Evolutionary conservation across 2,113 vertebrate genomes (phyloP).

Genomic region (Pardalotus punctatus): DNA sequence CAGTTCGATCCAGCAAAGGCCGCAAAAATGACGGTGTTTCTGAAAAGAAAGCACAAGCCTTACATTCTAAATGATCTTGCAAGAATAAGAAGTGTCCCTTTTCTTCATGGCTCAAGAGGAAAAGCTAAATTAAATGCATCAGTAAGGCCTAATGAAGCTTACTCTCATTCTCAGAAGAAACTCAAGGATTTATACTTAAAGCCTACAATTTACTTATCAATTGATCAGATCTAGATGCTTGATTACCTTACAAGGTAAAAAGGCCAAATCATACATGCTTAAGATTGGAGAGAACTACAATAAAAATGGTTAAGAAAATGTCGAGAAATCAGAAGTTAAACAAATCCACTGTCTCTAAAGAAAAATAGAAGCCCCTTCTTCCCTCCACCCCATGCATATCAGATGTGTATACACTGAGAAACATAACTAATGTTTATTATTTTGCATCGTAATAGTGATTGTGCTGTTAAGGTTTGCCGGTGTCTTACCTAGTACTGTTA

Average conservation of each 20-base stretch:
- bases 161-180: background rate
- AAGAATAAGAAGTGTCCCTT: background rate
- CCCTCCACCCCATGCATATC: background rate
- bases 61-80: background rate
- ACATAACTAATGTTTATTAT: background rate
- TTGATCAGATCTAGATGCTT: background rate
- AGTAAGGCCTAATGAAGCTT: background rate
- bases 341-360: background rate
- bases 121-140: slow-evolving; percentile 10
- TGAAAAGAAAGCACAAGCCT: slow-evolving; percentile 52
- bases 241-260: background rate
- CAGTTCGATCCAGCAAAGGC: slow-evolving; percentile 87
- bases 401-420: background rate
- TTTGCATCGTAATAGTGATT: background rate
- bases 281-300: background rate
- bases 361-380: background rate
- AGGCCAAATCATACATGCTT: background rate
- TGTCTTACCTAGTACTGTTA: slow-evolving; percentile 91
- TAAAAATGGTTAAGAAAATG: background rate
- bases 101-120: background rate
- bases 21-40: slow-evolving; percentile 93
- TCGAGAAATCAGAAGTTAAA: background rate
- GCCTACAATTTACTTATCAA: background rate
- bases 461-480: background rate
- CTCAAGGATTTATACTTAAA: background rate